Base-by-base conservation (phyloP, 1,140 invertebrate species). In the Phymorhynchus buccinoides region DNA sequence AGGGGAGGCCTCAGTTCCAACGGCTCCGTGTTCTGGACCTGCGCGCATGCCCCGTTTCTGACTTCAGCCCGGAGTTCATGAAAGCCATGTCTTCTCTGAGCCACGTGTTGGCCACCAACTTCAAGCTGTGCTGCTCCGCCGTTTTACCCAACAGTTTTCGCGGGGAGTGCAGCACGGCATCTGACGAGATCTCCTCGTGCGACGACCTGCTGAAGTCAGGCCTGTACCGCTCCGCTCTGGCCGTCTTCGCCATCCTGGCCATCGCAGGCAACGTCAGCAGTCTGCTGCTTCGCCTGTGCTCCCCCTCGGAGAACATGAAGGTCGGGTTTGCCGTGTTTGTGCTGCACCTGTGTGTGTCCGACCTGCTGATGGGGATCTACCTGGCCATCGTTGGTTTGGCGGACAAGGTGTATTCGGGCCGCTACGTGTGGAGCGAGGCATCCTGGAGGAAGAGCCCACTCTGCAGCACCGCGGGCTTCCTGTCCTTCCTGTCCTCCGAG, bases 141-240 rank as follows among this genome's bases (percentile, higher is more conserved):
- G 71, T 68, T 16, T 18, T 52, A 66, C 86, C 87, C 14, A 27
- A 56, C n/a, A 44, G 56, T 52, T 85, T 91, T 1, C 12, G n/a
- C 2, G 78, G 4, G 1, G 73, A 87, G 16, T 90, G 89, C 80
- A 48, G 84, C 3, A 87, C 90, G 39, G 68, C 80, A n/a, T 9
- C 39, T 16, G 85, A 89, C 35, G 88, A 86, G 75, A 89, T 91
- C 32, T 90, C 89, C 3, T 89, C 88, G 0, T 91, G 89, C 85
- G 71, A 66, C 22, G 88, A 90, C 80, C 82, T 90, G 18, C 84
- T 90, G 71, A 56, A 85, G 14, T 88, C 83, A 27, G 83, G 86
- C 12, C 39, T 88, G 14, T 73, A 91, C 6, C 82, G 89, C 7
- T 32, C 9, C 27, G 30, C 30, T 7, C 68, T 71, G 2, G 68